Base-by-base conservation (phyloP, 2,888 invertebrate genomes). In the Microplitis manilae region DNA sequence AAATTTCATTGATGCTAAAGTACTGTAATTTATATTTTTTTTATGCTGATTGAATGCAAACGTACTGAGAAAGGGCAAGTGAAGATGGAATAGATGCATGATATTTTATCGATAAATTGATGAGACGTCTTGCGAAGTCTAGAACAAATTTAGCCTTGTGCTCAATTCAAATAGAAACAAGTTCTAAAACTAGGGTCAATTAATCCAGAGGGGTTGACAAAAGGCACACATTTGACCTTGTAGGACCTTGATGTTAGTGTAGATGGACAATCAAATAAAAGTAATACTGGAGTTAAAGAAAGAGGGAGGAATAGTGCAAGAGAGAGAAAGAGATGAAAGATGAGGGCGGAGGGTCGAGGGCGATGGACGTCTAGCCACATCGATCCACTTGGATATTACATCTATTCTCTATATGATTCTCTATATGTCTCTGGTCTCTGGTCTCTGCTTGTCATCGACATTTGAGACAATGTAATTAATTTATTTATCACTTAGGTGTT, bases 301-400 rank as follows among this genome's bases (percentile, higher is more conserved):
- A 65, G 20, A 20, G 62, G 15, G 62, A n/a, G 8, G 68, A 74
- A 30, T 20, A 30, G 30, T 9, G 30, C 1, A 30, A 20, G 17
- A 7, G 62, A 59, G 20, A 73, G 72, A 76, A 76, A 68, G 73
- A 71, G 76, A 76, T 30, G 30, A 77, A 71, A 74, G 80, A 79
- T 79, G 7, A 65, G 38, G 65, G 13, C 65, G 17, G 38, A 30
- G 81, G 79, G 15, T 64, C 73, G 68, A 75, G 83, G 83, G 86
- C 85, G 84, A 85, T 85, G 87, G 85, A 84, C 84, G 91, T 91
- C 91, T 91, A 91, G 91, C 90, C 91, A 87, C 90, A 91, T 91
- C 91, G 91, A 91, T 89, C 91, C 78, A 81, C 82, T 76, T 79
- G 82, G 80, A 65, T 65, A 20, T 38, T 62, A 62, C 38, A 65